Evolutionary conservation across 2,113 vertebrate species (phyloP), one percentile per base, ranked within the genome.

Genomic region (Hypocryptadius cinnamomeus): DNA sequence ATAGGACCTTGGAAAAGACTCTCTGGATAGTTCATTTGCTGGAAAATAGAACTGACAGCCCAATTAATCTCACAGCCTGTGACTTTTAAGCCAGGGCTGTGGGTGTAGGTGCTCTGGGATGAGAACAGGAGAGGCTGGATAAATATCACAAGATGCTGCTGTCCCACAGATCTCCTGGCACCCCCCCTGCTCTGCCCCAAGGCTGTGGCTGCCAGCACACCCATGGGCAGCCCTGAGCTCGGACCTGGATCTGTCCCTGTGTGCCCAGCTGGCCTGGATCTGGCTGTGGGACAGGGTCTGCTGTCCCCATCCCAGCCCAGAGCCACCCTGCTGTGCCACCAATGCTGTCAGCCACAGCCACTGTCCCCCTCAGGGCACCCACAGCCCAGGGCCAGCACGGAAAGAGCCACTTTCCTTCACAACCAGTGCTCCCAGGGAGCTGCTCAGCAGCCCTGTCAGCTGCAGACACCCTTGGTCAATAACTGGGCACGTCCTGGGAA

Each of bases 11-110:
- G 60, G 72, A 61, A 83, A 93, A 88, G 54, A 57, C 35, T 89
- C 79, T 57, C 77, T 54, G 65, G 86, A n/a, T 80, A 84, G 76
- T 84, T 93, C 42, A 56, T 74, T 81, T 86, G 69, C 89, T 91
- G 73, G 77, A 72, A 93, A 90, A 77, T 59, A 94, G 77, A 90
- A 78, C 2, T 86, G 91, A 77, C 91, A 89, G 80, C 63, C 64
- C 72, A 92, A 70, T 92, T 90, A 90, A 95, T 92, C 72, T 89
- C 2, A 0, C 56, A 95, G 64, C 47, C 60, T n/a, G 59, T 57
- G 71, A 76, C 85, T 95, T 92, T 92, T 90, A 85, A 85, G 56
- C 48, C 42, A 56, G 40, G 13, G 35, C 50, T 90, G 63, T 87
- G 24, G 19, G 68, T 3, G 8, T 28, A 78, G 74, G 57, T 1